Evolutionary conservation across 2,888 invertebrate species (phyloP), one percentile per base, ranked within the genome.

Genomic region (Ischnus inquisitorius): DNA sequence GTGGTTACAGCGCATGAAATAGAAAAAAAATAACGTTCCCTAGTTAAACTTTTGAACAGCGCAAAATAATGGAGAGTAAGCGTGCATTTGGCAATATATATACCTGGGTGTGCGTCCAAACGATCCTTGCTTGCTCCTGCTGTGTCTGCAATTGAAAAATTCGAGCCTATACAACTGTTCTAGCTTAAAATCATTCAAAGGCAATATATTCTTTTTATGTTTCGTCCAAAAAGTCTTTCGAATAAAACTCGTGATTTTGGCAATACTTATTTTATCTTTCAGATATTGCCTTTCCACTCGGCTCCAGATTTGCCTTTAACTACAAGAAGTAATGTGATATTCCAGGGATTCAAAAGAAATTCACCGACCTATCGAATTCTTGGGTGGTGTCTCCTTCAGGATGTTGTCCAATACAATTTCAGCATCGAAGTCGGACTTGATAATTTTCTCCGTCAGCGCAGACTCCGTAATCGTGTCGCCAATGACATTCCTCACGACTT

Each of bases 401-500:
- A 98, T 95, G 88, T 95, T 95, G 94, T 98, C 96, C 19, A 98
- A 94, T 16, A 97, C 95, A 90, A 95, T 95, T 87, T 96, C 96
- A 54, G 96, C 95, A 93, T 98, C 95, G 92, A 96, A 98, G 86
- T 96, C 95, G 88, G 96, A 94, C 79, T 95, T 95, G 79, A 98
- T 93, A 41, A 97, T 96, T 62, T 96, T 95, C 87, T 96, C 96
- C 22, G 96, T 95, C 72, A 98, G 95, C 71, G 96, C 95, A 85
- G 96, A 95, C 88, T 98, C 97, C 0, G 97, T 95, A 10, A 97
- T 94, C 0, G 96, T 94, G 1, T 97, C 97, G 4, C 98, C 98
- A 69, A 98, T 94, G 6, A 97, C 96, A 92, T 96, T 96, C 81
- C 96, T 96, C 46, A 98, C 95, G 91, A 97, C 96, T 90, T 98